Percentiles rank a stretch among this genome's conserved stretches.
Evolutionary conservation across 2,888 invertebrate genomes (phyloP).

Genomic region (Drosophila macrothrix): DNA sequence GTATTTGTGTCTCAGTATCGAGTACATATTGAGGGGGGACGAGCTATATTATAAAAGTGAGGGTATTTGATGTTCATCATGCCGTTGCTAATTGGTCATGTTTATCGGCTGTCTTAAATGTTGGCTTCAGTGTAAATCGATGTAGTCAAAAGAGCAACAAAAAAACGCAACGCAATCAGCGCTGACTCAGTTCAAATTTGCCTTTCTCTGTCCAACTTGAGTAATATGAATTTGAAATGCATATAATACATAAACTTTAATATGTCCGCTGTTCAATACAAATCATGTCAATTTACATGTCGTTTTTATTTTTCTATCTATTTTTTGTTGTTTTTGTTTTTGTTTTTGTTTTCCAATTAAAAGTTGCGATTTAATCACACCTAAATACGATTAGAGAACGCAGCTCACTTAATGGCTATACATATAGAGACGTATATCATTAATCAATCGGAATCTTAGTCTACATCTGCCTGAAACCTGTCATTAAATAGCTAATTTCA

Average conservation of each 20-base stretch:
- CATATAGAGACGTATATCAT: background rate
- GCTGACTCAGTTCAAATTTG: constrained; percentile 35
- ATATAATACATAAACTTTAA: constrained; percentile 22
- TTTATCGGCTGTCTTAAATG: constrained; percentile 9
- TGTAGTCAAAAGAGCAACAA: constrained; percentile 49
- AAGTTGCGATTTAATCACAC: constrained; percentile 19
- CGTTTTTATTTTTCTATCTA: background rate
- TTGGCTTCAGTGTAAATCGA: constrained; percentile 59
- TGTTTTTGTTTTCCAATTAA: constrained; percentile 10
- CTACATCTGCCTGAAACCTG: constrained; percentile 7
- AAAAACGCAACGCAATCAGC: constrained; percentile 53
- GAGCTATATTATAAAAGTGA: background rate
- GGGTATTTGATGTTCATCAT: constrained; percentile 6
- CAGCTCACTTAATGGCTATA: background rate
- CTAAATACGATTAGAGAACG: constrained; percentile 32
- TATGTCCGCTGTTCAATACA: constrained; percentile 40
- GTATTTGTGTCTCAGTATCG: background rate
- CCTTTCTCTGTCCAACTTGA: constrained; percentile 23
- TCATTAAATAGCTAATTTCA: constrained; percentile 7
- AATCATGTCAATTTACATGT: constrained; percentile 26
- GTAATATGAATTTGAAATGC: constrained; percentile 7
- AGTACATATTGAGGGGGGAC: background rate
- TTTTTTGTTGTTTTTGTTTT: background rate
- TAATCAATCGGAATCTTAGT: constrained; percentile 15
- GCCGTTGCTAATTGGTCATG: background rate